Base-by-base conservation (phyloP, 2,797 vertebrate species). In the Sebastes matsubarae region DNA sequence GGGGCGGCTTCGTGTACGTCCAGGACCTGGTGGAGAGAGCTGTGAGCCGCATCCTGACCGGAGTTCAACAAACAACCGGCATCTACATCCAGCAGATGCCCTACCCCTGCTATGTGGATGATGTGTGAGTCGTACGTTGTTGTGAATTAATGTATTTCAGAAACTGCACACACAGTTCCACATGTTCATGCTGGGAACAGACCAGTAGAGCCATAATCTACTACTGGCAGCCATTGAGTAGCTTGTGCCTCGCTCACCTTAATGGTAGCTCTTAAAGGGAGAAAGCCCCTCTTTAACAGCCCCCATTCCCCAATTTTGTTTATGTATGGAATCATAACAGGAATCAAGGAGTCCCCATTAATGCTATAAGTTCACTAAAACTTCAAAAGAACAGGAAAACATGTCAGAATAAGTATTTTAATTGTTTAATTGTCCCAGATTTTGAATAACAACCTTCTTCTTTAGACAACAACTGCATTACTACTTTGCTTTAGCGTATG, bases 31-130 rank as follows among this genome's bases (percentile, higher is more conserved):
- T 98, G 89, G 97, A 99, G 70, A 88, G 82, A 67, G 96, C 95
- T 1, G 78, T 96, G 80, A 90, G 84, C 59, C 89, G 24, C 14
- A 77, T 97, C 25, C 95, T 97, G 65, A 95, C 94, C 0, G 94
- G 96, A 38, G 71, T 87, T 12, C 55, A 78, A 36, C 89, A 92
- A 2, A 90, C 71, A 6, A 94, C 83, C 0, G 96, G 97, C 63
- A 88, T 99, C 89, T 97, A 98, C 16, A 16, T 98, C 81, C 98
- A 99, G 86, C 98, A 98, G 92, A 98, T 98, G 97, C 98, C 98
- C 1, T 97, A 98, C 79, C 97, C 97, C 0, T 99, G 98, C 93
- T 98, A 96, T 0, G 96, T 98, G 77, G 97, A 98, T 0, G 97
- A 99, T 1, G 91, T 96, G 98, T 99, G 88, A 96, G 97, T 92